phyloP scores from a whole-genome alignment of 2,888 invertebrate genomes.

The Ochropleura plecta region DNA sequence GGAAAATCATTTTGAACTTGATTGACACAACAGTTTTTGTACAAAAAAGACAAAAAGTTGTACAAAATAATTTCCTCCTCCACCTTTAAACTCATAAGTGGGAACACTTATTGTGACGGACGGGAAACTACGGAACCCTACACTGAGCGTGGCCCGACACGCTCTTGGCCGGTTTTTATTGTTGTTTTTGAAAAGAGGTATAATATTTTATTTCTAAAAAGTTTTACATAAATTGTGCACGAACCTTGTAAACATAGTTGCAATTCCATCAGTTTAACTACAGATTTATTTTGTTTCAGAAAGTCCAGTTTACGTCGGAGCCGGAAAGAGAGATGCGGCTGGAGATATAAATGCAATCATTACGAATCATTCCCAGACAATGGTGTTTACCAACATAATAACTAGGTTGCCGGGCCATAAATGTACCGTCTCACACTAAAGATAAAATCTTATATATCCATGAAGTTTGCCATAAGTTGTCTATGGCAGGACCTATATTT shows the following conservation, averaged over 20 bases:
- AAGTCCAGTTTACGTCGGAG: constrained; percentile 84
- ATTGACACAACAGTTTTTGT: no score
- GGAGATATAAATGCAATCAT: constrained; percentile 84
- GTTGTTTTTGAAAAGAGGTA: no score
- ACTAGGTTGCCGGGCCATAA: constrained; percentile 78
- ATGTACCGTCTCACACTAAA: constrained; percentile 65
- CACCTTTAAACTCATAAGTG: no score
- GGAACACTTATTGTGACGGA: no score
- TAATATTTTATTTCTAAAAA: no score
- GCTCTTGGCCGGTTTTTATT: no score
- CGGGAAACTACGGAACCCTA: no score
- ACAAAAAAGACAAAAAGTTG: no score
- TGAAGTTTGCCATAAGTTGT: constrained; percentile 58
- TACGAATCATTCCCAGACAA: constrained; percentile 88
- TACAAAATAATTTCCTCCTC: no score
- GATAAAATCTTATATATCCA: constrained; percentile 60
- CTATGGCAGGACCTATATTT: constrained; percentile 63
- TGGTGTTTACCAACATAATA: constrained; percentile 78
- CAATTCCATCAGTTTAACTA: background rate
- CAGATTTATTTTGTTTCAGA: constrained; percentile 70
- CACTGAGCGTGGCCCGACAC: no score
- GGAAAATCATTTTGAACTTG: no score
- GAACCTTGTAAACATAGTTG: background rate
- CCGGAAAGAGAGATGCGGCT: constrained; percentile 80
- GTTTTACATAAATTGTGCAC: background rate